Percentiles rank a stretch among this genome's conserved stretches.
Evolutionary conservation across 2,113 vertebrate genomes (phyloP).

Genomic region (Lycaon pictus): DNA sequence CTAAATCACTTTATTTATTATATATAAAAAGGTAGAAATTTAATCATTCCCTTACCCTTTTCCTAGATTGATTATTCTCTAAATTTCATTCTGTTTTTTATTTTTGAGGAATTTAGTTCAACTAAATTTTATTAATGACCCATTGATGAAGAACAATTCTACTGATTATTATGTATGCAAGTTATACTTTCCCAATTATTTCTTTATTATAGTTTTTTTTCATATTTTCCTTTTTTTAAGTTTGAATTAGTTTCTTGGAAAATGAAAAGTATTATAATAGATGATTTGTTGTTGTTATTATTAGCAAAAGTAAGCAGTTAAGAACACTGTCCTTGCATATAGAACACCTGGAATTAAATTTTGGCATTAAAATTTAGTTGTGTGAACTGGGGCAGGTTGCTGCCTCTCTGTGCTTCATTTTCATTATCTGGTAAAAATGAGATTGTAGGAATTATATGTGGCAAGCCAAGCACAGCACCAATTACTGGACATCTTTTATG

Average conservation of each 20-base stretch:
- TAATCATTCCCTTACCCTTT: not conserved
- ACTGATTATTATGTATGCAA: not conserved
- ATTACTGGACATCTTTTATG: not conserved
- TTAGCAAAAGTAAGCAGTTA: not conserved
- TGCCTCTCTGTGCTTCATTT: not conserved
- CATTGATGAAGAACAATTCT: not conserved
- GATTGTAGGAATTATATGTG: not conserved
- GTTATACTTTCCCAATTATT: not conserved
- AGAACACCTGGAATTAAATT: not conserved
- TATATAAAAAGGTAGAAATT: not conserved
- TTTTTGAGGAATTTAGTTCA: not conserved
- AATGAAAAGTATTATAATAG: not conserved
- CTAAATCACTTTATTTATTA: not conserved
- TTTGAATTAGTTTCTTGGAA: not conserved
- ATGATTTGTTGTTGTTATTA: not conserved
- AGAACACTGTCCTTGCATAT: not conserved
- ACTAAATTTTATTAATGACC: too few species aligned
- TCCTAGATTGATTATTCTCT: not conserved
- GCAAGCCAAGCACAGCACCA: not conserved
- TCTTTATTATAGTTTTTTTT: not conserved
- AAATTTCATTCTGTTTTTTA: not conserved
- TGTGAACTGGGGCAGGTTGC: not conserved
- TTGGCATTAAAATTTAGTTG: not conserved
- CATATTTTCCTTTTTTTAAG: not conserved
- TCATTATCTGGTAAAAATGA: not conserved